Evolutionary conservation across 2,797 vertebrate genomes (phyloP).

Genomic region (Brachyrhaphis roseni): DNA sequence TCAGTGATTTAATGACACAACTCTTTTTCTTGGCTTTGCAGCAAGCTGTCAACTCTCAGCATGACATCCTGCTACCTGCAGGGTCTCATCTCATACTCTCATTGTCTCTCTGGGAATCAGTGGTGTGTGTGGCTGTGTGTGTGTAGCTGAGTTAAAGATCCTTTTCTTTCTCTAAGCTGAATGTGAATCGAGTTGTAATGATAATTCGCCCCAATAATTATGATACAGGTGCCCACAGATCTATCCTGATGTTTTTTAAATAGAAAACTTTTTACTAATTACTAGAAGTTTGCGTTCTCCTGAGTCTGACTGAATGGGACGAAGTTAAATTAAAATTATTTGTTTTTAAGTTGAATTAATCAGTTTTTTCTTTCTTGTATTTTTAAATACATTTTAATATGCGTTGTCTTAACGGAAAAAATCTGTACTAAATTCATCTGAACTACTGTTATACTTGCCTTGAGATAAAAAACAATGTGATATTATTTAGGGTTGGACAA

Average conservation of each 20-base stretch:
- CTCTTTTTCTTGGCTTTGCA: slow-evolving; percentile 30
- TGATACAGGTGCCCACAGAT: slow-evolving; percentile 10
- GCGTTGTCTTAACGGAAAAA: background rate
- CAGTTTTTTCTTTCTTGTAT: background rate
- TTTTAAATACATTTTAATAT: background rate
- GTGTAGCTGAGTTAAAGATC: slow-evolving; percentile 8
- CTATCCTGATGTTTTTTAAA: background rate
- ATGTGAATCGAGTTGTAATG: slow-evolving; percentile 29
- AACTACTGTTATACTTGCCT: background rate
- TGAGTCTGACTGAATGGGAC: background rate
- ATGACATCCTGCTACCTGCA: slow-evolving; percentile 55
- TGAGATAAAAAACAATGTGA: background rate
- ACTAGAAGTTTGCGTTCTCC: background rate
- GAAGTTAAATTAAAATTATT: background rate
- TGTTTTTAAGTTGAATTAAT: background rate
- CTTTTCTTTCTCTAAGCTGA: slow-evolving; percentile 13
- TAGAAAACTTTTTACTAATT: background rate
- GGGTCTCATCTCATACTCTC: slow-evolving; percentile 38
- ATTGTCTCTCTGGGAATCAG: slow-evolving; percentile 35
- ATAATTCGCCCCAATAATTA: slow-evolving; percentile 14
- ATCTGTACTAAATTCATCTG: too few species aligned
- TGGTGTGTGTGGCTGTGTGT: slow-evolving; percentile 4
- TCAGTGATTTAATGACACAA: slow-evolving; percentile 55
- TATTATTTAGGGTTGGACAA: too few species aligned
- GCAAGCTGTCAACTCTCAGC: slow-evolving; percentile 33